Base-by-base conservation (phyloP, 1,140 invertebrate species). In the Cepaea nemoralis region DNA sequence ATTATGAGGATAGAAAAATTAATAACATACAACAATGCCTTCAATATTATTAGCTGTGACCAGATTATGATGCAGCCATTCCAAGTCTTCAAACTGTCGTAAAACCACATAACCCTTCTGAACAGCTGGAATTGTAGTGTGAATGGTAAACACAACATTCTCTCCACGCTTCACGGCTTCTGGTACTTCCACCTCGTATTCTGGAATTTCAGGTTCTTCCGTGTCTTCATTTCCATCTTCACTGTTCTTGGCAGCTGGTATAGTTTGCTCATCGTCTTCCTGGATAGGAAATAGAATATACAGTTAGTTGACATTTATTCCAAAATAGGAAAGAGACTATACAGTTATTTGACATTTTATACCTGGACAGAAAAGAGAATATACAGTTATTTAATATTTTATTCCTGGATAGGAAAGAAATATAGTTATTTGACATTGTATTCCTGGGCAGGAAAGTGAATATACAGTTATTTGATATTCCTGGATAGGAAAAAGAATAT, bases 1-100 rank as follows among this genome's bases (percentile, higher is more conserved):
- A n/a, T n/a, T n/a, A n/a, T n/a, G n/a, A n/a, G n/a, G n/a, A n/a
- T n/a, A n/a, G n/a, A n/a, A n/a, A n/a, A n/a, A 55, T 3, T 55
- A 19, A 71, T 50, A 50, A 88, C 89, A 90, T 86, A 92, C 90
- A 83, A 93, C 92, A 45, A 92, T 74, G 39, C 92, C 92, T 71
- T 86, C 85, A 24, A 88, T 87, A 45, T 89, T 84, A 73, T 90
- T 89, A n/a, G 87, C 83, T 40, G 91, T 90, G 16, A 88, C 80
- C 33, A 93, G 80, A 83, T 89, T 91, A 82, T 93, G 92, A 55
- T 92, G 90, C 22, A 93, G 84, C 89, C 92, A 92, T 83, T 92
- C 91, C 83, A 93, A 87, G 84, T 93, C 92, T 84, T 92, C 92
- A 88, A 90, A 92, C 63, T 90, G 83, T 40, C 92, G 85, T 75